Conservation (phyloP, 2,797 vertebrate species). For the Sylvilagus floridanus region DNA sequence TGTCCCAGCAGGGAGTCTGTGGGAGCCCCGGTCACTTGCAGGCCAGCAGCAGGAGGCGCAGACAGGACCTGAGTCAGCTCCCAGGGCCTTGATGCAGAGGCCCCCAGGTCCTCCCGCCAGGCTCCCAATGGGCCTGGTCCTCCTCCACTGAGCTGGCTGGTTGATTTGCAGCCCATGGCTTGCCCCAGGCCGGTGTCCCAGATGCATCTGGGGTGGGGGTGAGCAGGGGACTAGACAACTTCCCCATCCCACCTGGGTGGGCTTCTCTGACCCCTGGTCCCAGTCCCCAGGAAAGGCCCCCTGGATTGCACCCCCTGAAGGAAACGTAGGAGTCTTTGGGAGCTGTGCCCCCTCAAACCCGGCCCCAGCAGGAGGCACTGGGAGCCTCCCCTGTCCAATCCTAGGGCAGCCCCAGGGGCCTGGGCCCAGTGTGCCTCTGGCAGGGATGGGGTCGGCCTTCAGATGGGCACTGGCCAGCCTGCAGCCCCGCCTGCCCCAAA, state of each 20-base stretch:
- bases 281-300: slow-evolving; percentile 76
- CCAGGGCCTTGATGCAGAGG: not conserved
- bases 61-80: not conserved
- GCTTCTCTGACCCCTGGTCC: slow-evolving; percentile 48
- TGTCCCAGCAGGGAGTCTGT: not conserved
- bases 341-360: not conserved
- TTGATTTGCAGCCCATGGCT: no score
- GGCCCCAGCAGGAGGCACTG: slow-evolving; percentile 55
- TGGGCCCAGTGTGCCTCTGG: no score
- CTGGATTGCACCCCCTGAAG: slow-evolving; percentile 68
- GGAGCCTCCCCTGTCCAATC: not conserved
- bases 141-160: no score
- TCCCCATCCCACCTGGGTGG: slow-evolving; percentile 15
- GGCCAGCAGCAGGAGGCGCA: not conserved
- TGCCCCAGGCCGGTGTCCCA: no score
- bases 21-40: not conserved
- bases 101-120: no score
- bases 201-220: not conserved
- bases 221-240: not conserved
- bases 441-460: no score
- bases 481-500: no score
- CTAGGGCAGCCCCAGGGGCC: not conserved
- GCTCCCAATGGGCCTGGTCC: no score
- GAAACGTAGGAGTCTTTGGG: slow-evolving; percentile 65
- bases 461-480: no score